Percentiles rank a stretch among this genome's conserved stretches.
These are phyloP conservation scores for Myopa tessellatipennis DNA, from an alignment of 2,888 invertebrate species.

Conservation along the genomic window DNA sequence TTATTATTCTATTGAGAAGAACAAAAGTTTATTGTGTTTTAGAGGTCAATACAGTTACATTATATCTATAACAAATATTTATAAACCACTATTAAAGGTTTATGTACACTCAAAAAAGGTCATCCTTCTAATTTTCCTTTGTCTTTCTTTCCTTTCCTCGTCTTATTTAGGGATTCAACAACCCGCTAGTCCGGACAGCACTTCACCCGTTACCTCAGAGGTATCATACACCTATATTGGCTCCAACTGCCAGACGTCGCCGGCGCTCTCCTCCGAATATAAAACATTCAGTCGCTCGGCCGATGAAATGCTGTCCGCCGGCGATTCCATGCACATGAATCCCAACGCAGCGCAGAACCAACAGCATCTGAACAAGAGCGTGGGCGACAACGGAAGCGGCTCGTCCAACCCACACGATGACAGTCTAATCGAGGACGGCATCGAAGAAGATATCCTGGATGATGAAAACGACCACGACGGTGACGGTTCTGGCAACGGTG, in stretches of 20 bases:
- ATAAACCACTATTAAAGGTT: neutral
- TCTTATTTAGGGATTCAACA: slow-evolving; percentile 66
- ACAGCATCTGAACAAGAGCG: slow-evolving; percentile 40
- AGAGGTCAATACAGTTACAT: no score
- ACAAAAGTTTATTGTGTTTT: no score
- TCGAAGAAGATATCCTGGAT: slow-evolving; percentile 69
- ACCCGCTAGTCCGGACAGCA: slow-evolving; percentile 86
- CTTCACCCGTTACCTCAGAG: slow-evolving; percentile 85
- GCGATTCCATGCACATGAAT: slow-evolving; percentile 53
- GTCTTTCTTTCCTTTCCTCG: neutral
- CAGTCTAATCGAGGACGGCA: slow-evolving; percentile 63
- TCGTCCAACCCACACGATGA: slow-evolving; percentile 60
- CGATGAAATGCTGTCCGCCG: slow-evolving; percentile 63
- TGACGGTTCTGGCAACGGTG: slow-evolving; percentile 66
- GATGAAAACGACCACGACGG: slow-evolving; percentile 71
- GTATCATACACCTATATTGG: slow-evolving; percentile 71
- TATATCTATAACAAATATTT: no score
- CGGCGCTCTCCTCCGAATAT: slow-evolving; percentile 64
- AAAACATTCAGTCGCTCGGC: slow-evolving; percentile 66
- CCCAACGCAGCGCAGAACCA: slow-evolving; percentile 46
- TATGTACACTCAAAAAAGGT: neutral
- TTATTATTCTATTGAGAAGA: no score
- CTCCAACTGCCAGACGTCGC: slow-evolving; percentile 66
- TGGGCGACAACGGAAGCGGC: slow-evolving; percentile 47
- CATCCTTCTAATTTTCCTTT: neutral